Percentiles rank a stretch among this genome's conserved stretches.
Evolutionary conservation across 30 jellyfish, hydroid and myxozoan genomes (phyloP).

Genomic region (Chironex yamaguchii): DNA sequence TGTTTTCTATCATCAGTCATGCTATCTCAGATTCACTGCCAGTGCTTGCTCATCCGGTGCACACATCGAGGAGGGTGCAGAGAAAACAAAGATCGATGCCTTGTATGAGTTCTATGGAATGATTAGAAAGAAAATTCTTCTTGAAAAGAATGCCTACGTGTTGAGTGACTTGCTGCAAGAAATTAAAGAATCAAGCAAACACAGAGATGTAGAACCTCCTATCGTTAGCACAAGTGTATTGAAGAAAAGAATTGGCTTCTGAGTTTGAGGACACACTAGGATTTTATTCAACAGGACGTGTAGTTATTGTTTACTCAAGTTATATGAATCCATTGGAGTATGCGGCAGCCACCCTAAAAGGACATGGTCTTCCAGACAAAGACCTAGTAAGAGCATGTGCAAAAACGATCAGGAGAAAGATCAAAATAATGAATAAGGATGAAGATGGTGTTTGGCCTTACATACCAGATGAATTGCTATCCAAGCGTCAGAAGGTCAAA

Average conservation of each 20-base stretch:
- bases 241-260: constrained; percentile 7
- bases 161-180: constrained; percentile 21
- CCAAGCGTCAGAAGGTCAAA: constrained; percentile 15
- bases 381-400: constrained; percentile 39
- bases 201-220: background rate
- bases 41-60: background rate
- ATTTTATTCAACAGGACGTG: constrained; percentile 14
- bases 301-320: constrained; percentile 23
- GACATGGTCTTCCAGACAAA: constrained; percentile 33
- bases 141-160: constrained; percentile 1
- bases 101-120: constrained; percentile 16
- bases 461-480: constrained; percentile 19
- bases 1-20: constrained; percentile 24
- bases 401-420: constrained; percentile 6
- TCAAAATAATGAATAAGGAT: background rate
- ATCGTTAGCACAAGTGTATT: constrained; percentile 3
- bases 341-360: constrained; percentile 47
- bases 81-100: background rate
- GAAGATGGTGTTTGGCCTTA: constrained; percentile 6
- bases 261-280: constrained; percentile 46
- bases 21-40: constrained; percentile 22
- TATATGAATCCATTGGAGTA: constrained; percentile 18
- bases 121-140: constrained; percentile 15
- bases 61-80: background rate
- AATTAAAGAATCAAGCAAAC: constrained; percentile 24